These are phyloP conservation scores for Aurelia sp. DNA, from an alignment of 30 jellyfish, hydroid and myxozoan genomes.

Conservation along the genomic window DNA sequence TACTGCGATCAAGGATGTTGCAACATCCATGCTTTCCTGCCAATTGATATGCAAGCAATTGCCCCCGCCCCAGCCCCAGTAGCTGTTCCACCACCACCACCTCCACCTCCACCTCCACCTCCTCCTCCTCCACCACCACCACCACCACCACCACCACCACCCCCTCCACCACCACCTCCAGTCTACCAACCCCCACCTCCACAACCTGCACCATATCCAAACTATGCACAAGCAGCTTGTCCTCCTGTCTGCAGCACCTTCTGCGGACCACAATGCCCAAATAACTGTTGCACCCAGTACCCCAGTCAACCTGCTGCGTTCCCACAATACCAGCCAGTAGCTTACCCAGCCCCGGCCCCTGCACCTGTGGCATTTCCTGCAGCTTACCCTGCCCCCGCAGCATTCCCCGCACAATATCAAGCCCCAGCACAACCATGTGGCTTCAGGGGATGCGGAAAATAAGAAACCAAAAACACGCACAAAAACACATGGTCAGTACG, in stretches of 20 bases:
- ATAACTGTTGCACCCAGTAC: constrained; percentile 71
- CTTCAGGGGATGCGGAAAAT: constrained; percentile 59
- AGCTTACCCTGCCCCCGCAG: constrained; percentile 7
- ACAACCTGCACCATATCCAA: constrained; percentile 72
- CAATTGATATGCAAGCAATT: constrained; percentile 46
- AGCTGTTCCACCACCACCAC: constrained; percentile 64
- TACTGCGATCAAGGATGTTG: constrained; percentile 98
- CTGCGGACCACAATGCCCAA: constrained; percentile 95
- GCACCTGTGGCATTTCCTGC: constrained; percentile 14
- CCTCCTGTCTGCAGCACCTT: constrained; percentile 84
- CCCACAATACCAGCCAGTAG: constrained; percentile 50
- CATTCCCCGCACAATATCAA: constrained; percentile 66
- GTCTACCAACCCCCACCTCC: constrained; percentile 72
- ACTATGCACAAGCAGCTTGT: constrained; percentile 74
- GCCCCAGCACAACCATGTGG: constrained; percentile 72
- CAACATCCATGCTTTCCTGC: constrained; percentile 32
- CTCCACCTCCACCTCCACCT: constrained; percentile 87
- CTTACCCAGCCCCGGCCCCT: constrained; percentile 52
- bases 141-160: constrained; percentile 75
- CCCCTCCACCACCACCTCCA: constrained; percentile 58
- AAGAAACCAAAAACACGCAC: not conserved
- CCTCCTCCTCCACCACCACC: constrained; percentile 68
- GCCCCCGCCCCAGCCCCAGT: constrained; percentile 69
- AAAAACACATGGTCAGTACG: not conserved
- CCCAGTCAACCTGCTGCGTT: constrained; percentile 29